A percentile compares a stretch with the other conserved stretches of the same genome.
These are phyloP conservation scores for Conus ventricosus DNA, from an alignment of 1,140 invertebrate genomes.

Conservation along the genomic window DNA sequence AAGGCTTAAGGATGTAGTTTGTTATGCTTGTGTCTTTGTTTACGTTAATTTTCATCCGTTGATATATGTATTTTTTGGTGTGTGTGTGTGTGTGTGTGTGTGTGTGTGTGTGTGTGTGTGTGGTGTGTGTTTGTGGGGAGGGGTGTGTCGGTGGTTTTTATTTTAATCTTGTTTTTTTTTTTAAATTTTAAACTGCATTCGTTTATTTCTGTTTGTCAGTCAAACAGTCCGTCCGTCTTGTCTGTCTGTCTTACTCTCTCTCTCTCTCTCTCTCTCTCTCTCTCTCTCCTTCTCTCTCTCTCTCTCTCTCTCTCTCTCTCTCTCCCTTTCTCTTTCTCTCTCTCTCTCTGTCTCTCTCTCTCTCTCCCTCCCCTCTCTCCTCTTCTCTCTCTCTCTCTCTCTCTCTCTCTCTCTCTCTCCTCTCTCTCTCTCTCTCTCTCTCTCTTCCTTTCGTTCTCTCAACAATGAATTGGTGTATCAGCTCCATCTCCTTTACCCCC, in stretches of 20 bases:
- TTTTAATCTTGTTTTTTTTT: background rate
- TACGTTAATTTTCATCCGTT: background rate
- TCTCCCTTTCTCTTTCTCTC: conserved; percentile 11
- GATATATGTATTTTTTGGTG: too few species aligned
- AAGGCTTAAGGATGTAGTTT: too few species aligned
- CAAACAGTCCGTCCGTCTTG: too few species aligned
- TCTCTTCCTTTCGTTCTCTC: background rate
- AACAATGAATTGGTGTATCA: background rate
- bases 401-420: background rate
- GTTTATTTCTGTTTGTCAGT: background rate
- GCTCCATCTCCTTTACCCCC: background rate
- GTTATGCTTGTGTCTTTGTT: background rate
- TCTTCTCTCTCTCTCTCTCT: background rate
- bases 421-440: conserved; percentile 21
- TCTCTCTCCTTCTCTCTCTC: background rate
- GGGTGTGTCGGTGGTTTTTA: too few species aligned
- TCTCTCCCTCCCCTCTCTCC: too few species aligned
- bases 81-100: too few species aligned
- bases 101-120: too few species aligned
- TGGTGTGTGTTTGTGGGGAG: too few species aligned
- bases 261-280: background rate
- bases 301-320: conserved; percentile 15
- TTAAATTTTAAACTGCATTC: background rate
- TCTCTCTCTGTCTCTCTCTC: background rate
- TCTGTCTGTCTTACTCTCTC: too few species aligned